phyloP scores from a whole-genome alignment of 2,888 invertebrate genomes.

The Odontothrips loti region DNA sequence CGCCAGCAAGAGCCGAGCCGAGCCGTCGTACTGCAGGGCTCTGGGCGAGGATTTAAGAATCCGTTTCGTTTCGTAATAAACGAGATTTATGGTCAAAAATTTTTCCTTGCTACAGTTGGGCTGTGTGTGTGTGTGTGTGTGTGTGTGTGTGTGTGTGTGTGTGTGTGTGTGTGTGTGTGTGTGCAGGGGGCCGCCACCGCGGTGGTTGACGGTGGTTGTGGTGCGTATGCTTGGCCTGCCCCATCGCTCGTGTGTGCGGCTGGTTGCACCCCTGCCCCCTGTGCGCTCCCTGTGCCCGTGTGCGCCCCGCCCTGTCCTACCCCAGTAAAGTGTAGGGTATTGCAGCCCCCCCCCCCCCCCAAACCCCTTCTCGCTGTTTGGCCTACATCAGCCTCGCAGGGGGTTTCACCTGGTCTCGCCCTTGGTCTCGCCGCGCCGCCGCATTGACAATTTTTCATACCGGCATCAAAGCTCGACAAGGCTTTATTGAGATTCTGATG shows the following conservation, averaged over 20 bases:
- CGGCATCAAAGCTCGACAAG: not conserved
- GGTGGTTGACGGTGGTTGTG: no score
- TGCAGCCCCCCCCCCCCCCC: not conserved
- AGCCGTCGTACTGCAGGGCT: not conserved
- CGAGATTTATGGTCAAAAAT: conserved; percentile 14
- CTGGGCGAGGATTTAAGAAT: conserved; percentile 19
- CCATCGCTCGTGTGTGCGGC: not conserved
- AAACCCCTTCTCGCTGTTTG: not conserved
- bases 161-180: no score
- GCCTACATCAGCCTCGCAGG: not conserved
- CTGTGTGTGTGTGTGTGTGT: not conserved
- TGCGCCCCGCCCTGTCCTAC: not conserved
- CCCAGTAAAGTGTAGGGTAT: no score
- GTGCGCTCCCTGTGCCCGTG: not conserved
- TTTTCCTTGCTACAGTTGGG: not conserved
- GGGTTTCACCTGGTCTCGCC: not conserved
- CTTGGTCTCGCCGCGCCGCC: not conserved
- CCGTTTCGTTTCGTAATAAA: conserved; percentile 23
- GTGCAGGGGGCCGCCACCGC: no score
- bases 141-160: not conserved
- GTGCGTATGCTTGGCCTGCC: no score
- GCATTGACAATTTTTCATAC: conserved; percentile 8
- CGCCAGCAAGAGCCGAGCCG: not conserved
- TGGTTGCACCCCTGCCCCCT: not conserved
- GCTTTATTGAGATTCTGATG: not conserved